Evolutionary conservation across 2,888 invertebrate species (phyloP).

Genomic region (Drosophila longiperda): DNA sequence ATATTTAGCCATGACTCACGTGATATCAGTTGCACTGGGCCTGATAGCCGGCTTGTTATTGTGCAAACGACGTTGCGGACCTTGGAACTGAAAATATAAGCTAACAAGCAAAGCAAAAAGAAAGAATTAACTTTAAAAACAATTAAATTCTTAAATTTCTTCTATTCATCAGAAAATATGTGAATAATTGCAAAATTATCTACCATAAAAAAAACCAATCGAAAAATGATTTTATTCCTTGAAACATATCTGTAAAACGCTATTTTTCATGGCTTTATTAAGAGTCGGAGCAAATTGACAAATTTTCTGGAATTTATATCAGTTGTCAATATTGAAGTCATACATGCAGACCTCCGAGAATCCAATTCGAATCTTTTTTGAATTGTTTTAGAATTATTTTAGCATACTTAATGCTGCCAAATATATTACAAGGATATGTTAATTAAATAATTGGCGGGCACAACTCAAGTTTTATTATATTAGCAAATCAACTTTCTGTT

Average conservation of each 20-base stretch:
- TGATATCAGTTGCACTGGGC: constrained; percentile 43
- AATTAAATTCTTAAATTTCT: not conserved
- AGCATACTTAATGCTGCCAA: not conserved
- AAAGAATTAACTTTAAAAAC: not conserved
- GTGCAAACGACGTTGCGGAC: constrained; percentile 38
- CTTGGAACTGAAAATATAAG: not conserved
- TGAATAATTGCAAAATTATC: not conserved
- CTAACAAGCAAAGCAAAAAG: not conserved
- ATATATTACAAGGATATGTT: not conserved
- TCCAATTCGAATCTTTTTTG: not conserved
- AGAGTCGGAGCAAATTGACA: no score
- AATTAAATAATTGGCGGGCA: not conserved
- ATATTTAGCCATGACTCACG: constrained; percentile 30
- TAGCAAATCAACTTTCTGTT: not conserved
- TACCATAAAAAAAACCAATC: not conserved
- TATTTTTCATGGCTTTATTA: not conserved
- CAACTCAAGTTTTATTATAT: not conserved
- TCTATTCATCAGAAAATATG: not conserved
- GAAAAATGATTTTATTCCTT: not conserved
- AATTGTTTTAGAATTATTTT: not conserved
- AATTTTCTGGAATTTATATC: not conserved
- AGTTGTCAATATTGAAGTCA: not conserved
- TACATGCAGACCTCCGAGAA: not conserved
- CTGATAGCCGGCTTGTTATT: constrained; percentile 39
- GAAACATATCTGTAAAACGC: not conserved